Percentiles rank a stretch among this genome's conserved stretches.
Evolutionary conservation across 2,797 vertebrate species (phyloP).

Genomic region (Cyclura pinguis): DNA sequence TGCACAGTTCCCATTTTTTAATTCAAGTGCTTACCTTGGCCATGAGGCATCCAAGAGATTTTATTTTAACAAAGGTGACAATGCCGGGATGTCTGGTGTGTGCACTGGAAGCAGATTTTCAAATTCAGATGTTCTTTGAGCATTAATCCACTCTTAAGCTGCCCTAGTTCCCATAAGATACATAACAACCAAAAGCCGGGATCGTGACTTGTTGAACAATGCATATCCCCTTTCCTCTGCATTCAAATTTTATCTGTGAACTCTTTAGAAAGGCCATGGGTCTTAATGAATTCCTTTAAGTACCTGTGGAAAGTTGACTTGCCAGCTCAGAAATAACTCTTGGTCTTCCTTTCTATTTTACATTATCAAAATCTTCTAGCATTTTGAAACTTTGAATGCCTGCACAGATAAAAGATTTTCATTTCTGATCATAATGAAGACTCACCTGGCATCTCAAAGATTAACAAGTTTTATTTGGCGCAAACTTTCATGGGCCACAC

Average conservation of each 20-base stretch:
- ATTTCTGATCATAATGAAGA: not conserved
- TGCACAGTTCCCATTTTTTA: slow-evolving; percentile 24
- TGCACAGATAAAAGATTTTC: not conserved
- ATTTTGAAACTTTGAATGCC: not conserved
- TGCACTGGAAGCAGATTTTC: slow-evolving; percentile 57
- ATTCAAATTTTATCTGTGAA: slow-evolving; percentile 48
- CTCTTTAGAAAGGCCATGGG: slow-evolving; percentile 48
- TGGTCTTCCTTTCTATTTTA: not conserved
- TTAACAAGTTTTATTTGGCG: too few species aligned
- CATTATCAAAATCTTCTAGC: slow-evolving; percentile 49
- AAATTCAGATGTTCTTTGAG: slow-evolving; percentile 56
- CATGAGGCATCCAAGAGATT: slow-evolving; percentile 28
- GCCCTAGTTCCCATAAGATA: slow-evolving; percentile 1
- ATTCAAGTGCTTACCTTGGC: slow-evolving; percentile 1
- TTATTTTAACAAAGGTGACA: slow-evolving; percentile 53
- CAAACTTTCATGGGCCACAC: too few species aligned
- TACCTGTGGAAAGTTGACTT: slow-evolving; percentile 33
- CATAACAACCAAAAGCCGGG: slow-evolving; percentile 55
- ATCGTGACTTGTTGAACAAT: slow-evolving; percentile 50
- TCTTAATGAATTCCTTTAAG: slow-evolving; percentile 55
- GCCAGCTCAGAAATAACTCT: slow-evolving; percentile 48
- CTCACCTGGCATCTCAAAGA: too few species aligned
- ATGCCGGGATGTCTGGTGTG: slow-evolving; percentile 4
- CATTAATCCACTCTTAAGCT: slow-evolving; percentile 69
- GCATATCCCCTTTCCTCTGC: slow-evolving; percentile 45